Percentiles rank a stretch among this genome's conserved stretches.
Conservation (phyloP, 2,797 vertebrate species). For the Sorex maritimensis region DNA sequence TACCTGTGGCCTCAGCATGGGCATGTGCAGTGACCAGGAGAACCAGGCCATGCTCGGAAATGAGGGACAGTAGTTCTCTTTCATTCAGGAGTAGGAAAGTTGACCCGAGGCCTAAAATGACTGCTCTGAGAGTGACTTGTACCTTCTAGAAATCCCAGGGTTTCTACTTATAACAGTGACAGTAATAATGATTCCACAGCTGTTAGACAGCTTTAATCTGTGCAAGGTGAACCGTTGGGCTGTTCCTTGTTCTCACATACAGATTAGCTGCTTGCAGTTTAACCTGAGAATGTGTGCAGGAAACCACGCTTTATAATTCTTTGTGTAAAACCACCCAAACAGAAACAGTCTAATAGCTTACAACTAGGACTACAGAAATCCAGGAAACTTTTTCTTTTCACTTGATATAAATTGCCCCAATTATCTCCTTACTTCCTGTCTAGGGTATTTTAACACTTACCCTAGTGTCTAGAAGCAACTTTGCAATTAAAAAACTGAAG, state of each 20-base stretch:
- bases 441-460: slow-evolving; percentile 84
- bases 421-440: slow-evolving; percentile 80
- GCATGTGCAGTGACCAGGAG: slow-evolving; percentile 69
- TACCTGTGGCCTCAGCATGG: neutral
- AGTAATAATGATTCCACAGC: slow-evolving; percentile 88
- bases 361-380: slow-evolving; percentile 79
- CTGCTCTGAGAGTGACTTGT: slow-evolving; percentile 68
- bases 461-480: slow-evolving; percentile 74
- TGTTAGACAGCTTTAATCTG: slow-evolving; percentile 91
- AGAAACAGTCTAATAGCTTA: slow-evolving; percentile 84
- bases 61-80: slow-evolving; percentile 84
- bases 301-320: slow-evolving; percentile 84
- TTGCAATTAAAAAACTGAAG: slow-evolving; percentile 85
- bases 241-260: slow-evolving; percentile 89
- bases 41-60: slow-evolving; percentile 70
- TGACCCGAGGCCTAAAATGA: slow-evolving; percentile 87
- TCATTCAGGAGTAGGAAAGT: slow-evolving; percentile 68
- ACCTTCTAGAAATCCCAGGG: slow-evolving; percentile 85
- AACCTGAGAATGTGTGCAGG: slow-evolving; percentile 89
- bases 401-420: slow-evolving; percentile 78
- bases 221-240: slow-evolving; percentile 90
- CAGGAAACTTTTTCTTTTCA: slow-evolving; percentile 66
- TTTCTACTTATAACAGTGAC: slow-evolving; percentile 89
- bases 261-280: slow-evolving; percentile 88
- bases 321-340: slow-evolving; percentile 88